phyloP scores from a whole-genome alignment of 2,113 vertebrate species.

The Pluvialis apricaria region DNA sequence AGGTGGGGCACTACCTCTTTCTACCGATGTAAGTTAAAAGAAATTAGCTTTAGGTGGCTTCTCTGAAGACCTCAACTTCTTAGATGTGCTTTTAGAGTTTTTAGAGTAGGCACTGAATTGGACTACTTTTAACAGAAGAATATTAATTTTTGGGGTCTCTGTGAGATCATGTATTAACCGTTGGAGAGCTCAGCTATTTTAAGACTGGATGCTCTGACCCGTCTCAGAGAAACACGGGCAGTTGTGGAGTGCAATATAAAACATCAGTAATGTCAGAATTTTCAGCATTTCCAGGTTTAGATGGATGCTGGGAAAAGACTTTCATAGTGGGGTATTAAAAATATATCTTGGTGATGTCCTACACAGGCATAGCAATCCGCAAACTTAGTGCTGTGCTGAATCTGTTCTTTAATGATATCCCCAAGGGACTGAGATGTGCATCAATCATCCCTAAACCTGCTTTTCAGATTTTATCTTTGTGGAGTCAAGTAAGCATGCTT shows the following conservation, averaged over 20 bases:
- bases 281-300: background rate
- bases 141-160: background rate
- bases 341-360: background rate
- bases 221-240: background rate
- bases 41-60: background rate
- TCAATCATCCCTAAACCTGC: background rate
- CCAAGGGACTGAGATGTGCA: background rate
- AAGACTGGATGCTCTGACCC: background rate
- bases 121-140: background rate
- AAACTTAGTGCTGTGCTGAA: background rate
- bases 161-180: background rate
- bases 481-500: background rate
- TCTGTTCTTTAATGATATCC: background rate
- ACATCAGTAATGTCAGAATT: background rate
- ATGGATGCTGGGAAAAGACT: background rate
- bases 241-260: background rate
- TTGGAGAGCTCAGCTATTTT: background rate
- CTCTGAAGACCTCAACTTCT: background rate
- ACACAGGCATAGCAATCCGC: background rate
- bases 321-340: background rate
- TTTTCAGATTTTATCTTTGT: background rate
- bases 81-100: background rate
- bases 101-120: background rate
- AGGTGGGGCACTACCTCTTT: fast-evolving
- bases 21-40: background rate